These are phyloP conservation scores for Ormyrus rosae DNA, from an alignment of 2,888 invertebrate species.

Conservation along the genomic window DNA sequence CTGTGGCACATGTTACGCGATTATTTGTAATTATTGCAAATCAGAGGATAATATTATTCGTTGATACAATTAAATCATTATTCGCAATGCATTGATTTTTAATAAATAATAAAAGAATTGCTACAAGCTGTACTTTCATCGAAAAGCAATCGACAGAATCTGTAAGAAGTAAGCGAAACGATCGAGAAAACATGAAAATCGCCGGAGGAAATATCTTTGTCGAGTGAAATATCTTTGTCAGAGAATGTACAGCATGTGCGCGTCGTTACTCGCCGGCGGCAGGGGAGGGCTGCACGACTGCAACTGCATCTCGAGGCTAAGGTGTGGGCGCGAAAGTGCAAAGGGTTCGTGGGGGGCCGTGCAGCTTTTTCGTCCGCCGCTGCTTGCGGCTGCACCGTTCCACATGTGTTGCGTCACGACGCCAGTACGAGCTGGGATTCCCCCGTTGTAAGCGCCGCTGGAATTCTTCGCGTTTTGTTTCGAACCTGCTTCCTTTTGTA, in stretches of 20 bases:
- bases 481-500: conserved; percentile 24
- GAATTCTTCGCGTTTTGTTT: conserved; percentile 55
- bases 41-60: too few species aligned
- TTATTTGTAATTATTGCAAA: too few species aligned
- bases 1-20: too few species aligned
- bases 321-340: conserved; percentile 42
- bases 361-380: conserved; percentile 17
- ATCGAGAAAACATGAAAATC: not conserved
- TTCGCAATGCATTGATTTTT: too few species aligned
- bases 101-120: too few species aligned
- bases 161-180: too few species aligned
- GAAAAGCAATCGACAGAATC: too few species aligned
- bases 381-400: conserved; percentile 58
- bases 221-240: conserved; percentile 22
- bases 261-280: conserved; percentile 19
- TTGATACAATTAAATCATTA: too few species aligned
- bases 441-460: conserved; percentile 60
- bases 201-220: not conserved
- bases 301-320: conserved; percentile 35
- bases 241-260: conserved; percentile 33
- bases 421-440: conserved; percentile 62
- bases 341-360: conserved; percentile 54
- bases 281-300: not conserved
- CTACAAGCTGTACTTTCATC: too few species aligned
- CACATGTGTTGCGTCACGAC: conserved; percentile 67